Base-by-base conservation (phyloP, 1,140 invertebrate genomes). In the Penaeus japonicus region DNA sequence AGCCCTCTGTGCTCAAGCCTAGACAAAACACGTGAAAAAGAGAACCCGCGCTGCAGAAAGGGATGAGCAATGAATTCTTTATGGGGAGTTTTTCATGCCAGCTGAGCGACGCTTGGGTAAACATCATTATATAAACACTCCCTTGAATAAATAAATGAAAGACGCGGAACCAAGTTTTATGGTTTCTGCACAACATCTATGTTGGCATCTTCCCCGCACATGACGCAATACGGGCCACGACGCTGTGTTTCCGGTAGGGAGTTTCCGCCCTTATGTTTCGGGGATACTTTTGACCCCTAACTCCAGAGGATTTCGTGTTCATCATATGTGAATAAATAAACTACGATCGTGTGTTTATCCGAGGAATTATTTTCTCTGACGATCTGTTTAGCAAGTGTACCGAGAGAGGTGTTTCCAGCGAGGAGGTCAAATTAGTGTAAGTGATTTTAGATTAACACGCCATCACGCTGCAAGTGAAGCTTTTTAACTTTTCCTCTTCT, bases 121-220 rank as follows among this genome's bases (percentile, higher is more conserved):
- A 87, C 85, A 87, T 87, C 85, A 87, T 87, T 87, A 87, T 87
- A 87, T 87, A 87, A 87, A 87, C 85, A 87, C 85, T 87, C 35
- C 57, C 85, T 87, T 80, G 78, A 87, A 81, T 81, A 87, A 87
- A 81, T 81, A 87, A 87, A 81, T 80, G 78, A 81, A 87, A 87
- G 85, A 87, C 78, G 85, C 54, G 85, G 78, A 80, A 81, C 59
- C 35, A 87, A 81, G 57, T 87, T 87, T 87, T 87, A 87, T 70
- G 85, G 78, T 87, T 87, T 87, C 78, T 87, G 85, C 85, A 87
- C 85, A 87, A 87, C 85, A 87, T 55, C 80, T 82, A 47, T 54
- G 65, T 84, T 84, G 35, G 59, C 62, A 73, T 47, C 62, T 53
- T 73, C 82, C 59, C 47, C 47, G 47, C 35, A 84, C 32, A 53